A percentile compares a stretch with the other conserved stretches of the same genome.
Conservation (phyloP, 2,113 vertebrate species). For the Cheilinus undulatus region DNA sequence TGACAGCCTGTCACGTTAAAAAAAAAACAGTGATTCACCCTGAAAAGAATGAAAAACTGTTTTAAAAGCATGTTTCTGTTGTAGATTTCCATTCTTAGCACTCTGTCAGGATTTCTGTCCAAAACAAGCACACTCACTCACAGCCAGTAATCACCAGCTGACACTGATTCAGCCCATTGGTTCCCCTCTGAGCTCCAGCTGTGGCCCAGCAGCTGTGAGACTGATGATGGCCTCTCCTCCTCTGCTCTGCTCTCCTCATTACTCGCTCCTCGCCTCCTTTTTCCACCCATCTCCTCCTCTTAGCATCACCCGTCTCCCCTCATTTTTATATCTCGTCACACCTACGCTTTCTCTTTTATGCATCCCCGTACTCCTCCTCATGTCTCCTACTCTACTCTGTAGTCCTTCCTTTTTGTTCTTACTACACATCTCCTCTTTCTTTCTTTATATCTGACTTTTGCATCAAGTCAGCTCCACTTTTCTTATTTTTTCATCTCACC, state of each 20-base stretch:
- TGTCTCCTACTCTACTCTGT: too few species aligned
- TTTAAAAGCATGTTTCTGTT: neutral
- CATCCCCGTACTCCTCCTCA: neutral
- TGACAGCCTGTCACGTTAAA: neutral
- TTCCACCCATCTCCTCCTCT: too few species aligned
- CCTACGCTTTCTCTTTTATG: too few species aligned
- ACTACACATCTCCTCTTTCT: too few species aligned
- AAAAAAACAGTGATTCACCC: neutral
- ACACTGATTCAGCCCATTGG: conserved; percentile 21
- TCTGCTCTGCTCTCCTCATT: conserved; percentile 2
- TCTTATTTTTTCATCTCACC: neutral
- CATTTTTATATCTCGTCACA: too few species aligned
- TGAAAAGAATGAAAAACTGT: neutral
- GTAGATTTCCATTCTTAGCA: neutral
- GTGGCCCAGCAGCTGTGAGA: conserved; percentile 23
- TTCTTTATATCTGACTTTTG: too few species aligned
- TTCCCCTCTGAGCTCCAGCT: conserved; percentile 52
- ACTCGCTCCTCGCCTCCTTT: neutral
- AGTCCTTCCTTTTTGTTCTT: too few species aligned
- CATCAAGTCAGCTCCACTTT: neutral
- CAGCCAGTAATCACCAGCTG: conserved; percentile 27
- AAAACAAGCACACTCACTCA: conserved; percentile 41
- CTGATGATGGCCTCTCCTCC: neutral
- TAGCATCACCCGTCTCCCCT: neutral
- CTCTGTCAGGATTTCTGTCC: neutral